Evolutionary conservation across 1,140 invertebrate species (phyloP), one percentile per base, ranked within the genome.

Genomic region (Eubasilissa regina): DNA sequence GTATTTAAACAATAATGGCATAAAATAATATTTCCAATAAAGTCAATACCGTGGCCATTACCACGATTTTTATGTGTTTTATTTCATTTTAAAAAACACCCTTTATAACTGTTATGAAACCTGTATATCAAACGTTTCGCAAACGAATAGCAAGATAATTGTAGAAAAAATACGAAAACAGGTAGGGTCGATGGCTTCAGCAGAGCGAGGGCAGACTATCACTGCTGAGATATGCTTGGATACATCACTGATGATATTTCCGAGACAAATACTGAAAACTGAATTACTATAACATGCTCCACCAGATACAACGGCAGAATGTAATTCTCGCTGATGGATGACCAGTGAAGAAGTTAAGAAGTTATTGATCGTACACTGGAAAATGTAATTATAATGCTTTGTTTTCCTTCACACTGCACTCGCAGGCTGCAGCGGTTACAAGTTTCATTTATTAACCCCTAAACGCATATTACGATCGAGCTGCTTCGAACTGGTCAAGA

Each of bases 221-320:
- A 88, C 87, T 15, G 84, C 83, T 0, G 85, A 85, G 76, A 84
- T 85, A 75, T 88, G 86, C 77, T 86, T 86, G 60, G 85, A 77
- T 75, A 87, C 87, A 43, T 84, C 85, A 0, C 81, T 86, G 81
- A 74, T 86, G 12, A 85, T 87, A 58, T 88, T 87, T 76, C 84
- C 85, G 44, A 79, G 85, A 73, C 56, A 84, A 51, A 78, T 81
- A 81, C 83, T 85, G 77, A 86, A 86, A 60, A 58, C 70, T 45
- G 83, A 85, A 53, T 78, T 87, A 10, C 56, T 85, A 55, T 81
- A 83, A 80, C 81, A 73, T 55, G 6, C 12, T 13, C 51, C 51
- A 3, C 51, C 51, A 55, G 51, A 15, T 4, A 13, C 6, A 12
- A 7, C 6, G 12, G 51, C 51, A 7, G 51, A 55, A 55, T 4